These are phyloP conservation scores for Cynopterus sphinx DNA, from an alignment of 2,797 vertebrate genomes.

Conservation along the genomic window DNA sequence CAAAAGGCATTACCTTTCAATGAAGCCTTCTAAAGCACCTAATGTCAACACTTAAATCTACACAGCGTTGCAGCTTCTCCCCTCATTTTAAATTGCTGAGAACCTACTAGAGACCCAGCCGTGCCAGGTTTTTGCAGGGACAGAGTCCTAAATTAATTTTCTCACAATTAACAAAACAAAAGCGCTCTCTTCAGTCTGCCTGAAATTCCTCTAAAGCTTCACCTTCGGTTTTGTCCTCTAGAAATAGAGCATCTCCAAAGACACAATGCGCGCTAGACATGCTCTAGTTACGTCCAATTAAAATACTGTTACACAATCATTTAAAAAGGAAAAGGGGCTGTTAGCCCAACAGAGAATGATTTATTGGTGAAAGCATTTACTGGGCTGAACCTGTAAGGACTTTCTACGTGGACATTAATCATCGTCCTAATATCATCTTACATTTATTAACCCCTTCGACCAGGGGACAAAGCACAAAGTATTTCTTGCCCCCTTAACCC, in stretches of 20 bases:
- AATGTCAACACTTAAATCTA: background rate
- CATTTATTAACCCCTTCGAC: background rate
- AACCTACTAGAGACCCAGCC: background rate
- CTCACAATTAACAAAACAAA: slow-evolving; percentile 36
- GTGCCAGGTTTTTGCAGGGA: background rate
- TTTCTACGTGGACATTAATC: background rate
- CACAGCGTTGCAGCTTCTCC: background rate
- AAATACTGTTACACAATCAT: background rate
- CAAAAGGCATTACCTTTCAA: background rate
- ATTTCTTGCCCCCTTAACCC: background rate
- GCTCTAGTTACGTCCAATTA: background rate
- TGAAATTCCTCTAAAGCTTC: background rate
- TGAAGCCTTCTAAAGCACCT: background rate
- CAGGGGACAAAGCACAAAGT: background rate
- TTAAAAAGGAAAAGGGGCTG: background rate
- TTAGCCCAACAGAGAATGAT: background rate
- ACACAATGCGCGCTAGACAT: background rate
- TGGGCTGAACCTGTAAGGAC: background rate
- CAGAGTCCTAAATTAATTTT: background rate
- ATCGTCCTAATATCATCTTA: background rate
- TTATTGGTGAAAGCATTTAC: background rate
- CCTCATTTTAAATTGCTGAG: background rate
- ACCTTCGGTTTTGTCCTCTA: background rate
- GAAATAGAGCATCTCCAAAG: background rate
- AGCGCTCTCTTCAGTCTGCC: background rate